Evolutionary conservation across 2,888 invertebrate genomes (phyloP).

Genomic region (Exephanes ischioxanthus): DNA sequence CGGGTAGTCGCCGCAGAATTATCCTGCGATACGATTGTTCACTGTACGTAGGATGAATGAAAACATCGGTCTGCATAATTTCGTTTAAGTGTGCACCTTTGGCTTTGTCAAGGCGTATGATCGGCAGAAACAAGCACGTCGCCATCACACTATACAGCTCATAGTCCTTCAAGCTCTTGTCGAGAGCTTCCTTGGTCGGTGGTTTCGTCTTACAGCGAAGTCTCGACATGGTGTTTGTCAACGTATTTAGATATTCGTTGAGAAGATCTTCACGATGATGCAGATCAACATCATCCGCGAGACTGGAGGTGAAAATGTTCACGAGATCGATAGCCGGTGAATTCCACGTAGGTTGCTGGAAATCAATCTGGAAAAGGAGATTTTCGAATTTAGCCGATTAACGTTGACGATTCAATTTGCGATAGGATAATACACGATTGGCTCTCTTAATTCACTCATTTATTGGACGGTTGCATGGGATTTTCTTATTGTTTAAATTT

Average conservation of each 20-base stretch:
- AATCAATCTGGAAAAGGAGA: conserved; percentile 84
- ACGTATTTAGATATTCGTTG: too few species aligned
- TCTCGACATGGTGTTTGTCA: too few species aligned
- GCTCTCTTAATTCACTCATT: too few species aligned
- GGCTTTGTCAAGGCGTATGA: not conserved
- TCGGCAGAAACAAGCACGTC: not conserved
- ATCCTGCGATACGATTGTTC: not conserved
- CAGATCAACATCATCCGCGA: not conserved
- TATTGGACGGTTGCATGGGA: too few species aligned
- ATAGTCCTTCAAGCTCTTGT: not conserved
- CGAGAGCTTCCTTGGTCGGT: too few species aligned
- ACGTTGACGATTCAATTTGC: not conserved
- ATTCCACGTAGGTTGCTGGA: conserved; percentile 83
- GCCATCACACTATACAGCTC: not conserved
- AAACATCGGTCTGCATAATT: not conserved
- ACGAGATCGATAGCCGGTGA: conserved; percentile 85
- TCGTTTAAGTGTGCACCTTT: not conserved
- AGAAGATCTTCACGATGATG: too few species aligned
- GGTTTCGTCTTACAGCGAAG: too few species aligned
- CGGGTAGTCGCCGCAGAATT: not conserved
- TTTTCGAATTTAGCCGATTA: not conserved
- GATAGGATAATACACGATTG: not conserved
- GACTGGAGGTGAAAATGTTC: conserved; percentile 81
- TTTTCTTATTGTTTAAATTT: not conserved
- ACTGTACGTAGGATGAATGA: not conserved